phyloP scores from a whole-genome alignment of 2,888 invertebrate species.

The Oscheius sp. region DNA sequence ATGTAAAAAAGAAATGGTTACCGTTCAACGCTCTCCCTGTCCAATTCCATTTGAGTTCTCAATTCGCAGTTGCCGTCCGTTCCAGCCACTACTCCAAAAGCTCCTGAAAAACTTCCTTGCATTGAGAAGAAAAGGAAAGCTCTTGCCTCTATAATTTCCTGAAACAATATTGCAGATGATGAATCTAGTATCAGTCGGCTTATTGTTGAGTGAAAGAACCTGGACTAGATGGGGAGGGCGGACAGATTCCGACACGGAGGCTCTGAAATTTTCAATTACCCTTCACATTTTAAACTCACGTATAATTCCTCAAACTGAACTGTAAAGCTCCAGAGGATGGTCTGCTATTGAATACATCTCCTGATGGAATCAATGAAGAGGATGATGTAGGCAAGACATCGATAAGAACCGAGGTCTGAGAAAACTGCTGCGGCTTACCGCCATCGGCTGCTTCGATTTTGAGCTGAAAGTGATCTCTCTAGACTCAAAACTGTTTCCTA shows the following conservation, averaged over 20 bases:
- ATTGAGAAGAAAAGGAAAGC: too few species aligned
- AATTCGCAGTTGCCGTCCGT: slow-evolving; percentile 67
- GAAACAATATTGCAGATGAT: slow-evolving; percentile 66
- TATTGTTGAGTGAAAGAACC: slow-evolving; percentile 64
- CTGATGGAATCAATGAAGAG: slow-evolving; percentile 39
- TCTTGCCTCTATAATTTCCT: slow-evolving; percentile 63
- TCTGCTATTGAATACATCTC: slow-evolving; percentile 38
- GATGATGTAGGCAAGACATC: slow-evolving; percentile 55
- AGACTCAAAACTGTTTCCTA: too few species aligned
- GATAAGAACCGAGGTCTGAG: slow-evolving; percentile 81
- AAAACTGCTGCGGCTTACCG: slow-evolving; percentile 85
- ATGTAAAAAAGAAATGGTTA: not conserved
- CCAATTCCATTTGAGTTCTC: slow-evolving; percentile 65
- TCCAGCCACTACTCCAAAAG: slow-evolving; percentile 62
- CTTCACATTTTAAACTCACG: slow-evolving; percentile 43
- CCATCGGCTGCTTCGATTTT: slow-evolving; percentile 86
- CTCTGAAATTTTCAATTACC: slow-evolving; percentile 46
- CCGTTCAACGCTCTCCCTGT: slow-evolving; percentile 67
- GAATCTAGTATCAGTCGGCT: slow-evolving; percentile 63
- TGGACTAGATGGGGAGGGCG: slow-evolving; percentile 66
- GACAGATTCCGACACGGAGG: slow-evolving; percentile 65
- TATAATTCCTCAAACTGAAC: slow-evolving; percentile 64
- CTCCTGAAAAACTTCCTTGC: slow-evolving; percentile 52
- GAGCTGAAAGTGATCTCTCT: slow-evolving; percentile 53
- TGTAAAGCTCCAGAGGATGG: slow-evolving; percentile 59